Evolutionary conservation across 2,113 vertebrate species (phyloP).

Genomic region (Lepus timidus): DNA sequence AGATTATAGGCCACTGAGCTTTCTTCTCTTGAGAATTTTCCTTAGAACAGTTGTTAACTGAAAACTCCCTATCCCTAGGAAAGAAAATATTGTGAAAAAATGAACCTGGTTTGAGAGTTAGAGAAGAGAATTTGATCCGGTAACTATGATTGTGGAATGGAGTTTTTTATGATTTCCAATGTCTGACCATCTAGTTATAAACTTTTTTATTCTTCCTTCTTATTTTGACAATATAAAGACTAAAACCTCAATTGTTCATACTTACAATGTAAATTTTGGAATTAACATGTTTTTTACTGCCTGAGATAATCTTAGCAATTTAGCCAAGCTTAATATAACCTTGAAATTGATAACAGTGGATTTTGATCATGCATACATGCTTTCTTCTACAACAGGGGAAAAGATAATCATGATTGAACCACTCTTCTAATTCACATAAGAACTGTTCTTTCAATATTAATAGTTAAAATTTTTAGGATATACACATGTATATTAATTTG

Average conservation of each 20-base stretch:
- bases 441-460: background rate
- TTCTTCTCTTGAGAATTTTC: too few relatives aligned
- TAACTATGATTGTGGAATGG: background rate
- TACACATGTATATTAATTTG: background rate
- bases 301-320: background rate
- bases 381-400: background rate
- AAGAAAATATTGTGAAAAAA: background rate
- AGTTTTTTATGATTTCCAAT: background rate
- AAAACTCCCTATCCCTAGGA: too few relatives aligned
- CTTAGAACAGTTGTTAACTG: too few relatives aligned
- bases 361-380: background rate
- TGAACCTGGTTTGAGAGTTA: background rate
- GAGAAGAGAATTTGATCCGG: background rate
- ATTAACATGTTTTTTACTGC: background rate
- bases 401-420: background rate
- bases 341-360: background rate
- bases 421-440: background rate
- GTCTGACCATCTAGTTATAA: constrained; percentile 25
- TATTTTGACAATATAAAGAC: too few relatives aligned
- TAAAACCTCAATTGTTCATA: background rate
- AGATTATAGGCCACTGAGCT: too few relatives aligned
- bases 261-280: constrained; percentile 35
- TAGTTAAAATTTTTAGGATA: background rate
- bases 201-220: background rate
- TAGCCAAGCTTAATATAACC: background rate